Evolutionary conservation across 2,888 invertebrate species (phyloP).

Genomic region (Deilephila elpenor): DNA sequence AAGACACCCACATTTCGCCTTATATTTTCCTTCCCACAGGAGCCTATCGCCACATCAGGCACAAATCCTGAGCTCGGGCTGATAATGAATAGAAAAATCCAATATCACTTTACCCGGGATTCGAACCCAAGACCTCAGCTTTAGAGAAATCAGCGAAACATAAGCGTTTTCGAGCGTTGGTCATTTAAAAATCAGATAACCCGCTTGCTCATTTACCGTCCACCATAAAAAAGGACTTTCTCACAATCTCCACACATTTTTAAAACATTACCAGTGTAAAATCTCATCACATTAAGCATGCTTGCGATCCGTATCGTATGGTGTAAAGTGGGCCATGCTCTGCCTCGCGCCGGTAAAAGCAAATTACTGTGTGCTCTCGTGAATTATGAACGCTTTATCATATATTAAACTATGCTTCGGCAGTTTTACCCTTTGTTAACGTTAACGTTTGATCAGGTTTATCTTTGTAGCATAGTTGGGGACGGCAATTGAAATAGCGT

Average conservation of each 20-base stretch:
- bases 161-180: too few species aligned
- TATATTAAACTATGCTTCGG: constrained; percentile 1
- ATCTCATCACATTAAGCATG: constrained; percentile 5
- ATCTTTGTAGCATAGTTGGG: neutral
- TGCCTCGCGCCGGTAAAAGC: neutral
- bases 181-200: too few species aligned
- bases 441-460: neutral
- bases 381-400: neutral
- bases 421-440: neutral
- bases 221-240: neutral
- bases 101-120: too few species aligned
- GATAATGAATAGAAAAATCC: too few species aligned
- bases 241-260: neutral
- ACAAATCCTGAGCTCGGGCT: too few species aligned
- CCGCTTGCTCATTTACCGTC: too few species aligned
- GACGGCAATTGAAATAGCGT: too few species aligned
- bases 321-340: constrained; percentile 1
- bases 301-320: neutral
- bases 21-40: too few species aligned
- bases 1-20: too few species aligned
- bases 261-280: constrained; percentile 8
- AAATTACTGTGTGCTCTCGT: neutral
- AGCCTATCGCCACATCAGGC: too few species aligned
- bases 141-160: too few species aligned
- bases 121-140: too few species aligned